These are phyloP conservation scores for Acinonyx jubatus DNA, from an alignment of 2,113 vertebrate genomes.

Conservation along the genomic window DNA sequence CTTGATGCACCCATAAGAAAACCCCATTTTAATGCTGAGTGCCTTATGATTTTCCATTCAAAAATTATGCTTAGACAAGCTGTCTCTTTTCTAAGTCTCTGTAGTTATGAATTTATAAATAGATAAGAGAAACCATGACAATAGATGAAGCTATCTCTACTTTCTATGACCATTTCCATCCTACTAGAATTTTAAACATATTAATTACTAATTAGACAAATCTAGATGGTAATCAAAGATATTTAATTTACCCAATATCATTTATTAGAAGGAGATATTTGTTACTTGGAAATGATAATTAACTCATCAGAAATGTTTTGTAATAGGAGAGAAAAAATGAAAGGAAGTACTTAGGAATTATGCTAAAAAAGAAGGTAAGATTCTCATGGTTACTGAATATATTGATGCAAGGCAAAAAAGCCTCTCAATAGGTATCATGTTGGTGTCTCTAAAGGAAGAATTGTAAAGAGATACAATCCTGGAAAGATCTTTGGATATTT, in stretches of 20 bases:
- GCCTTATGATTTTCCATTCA: background rate
- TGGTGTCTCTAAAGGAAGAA: background rate
- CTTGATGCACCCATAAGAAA: background rate
- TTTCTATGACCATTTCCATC: conserved; percentile 55
- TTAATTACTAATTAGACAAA: conserved; percentile 69
- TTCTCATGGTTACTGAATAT: background rate
- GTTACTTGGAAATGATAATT: conserved; percentile 72
- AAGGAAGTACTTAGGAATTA: conserved; percentile 13
- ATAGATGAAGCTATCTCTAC: background rate
- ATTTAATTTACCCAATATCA: conserved; percentile 61
- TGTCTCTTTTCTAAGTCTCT: background rate
- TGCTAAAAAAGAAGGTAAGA: background rate
- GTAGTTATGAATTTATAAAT: conserved; percentile 11
- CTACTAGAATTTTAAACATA: conserved; percentile 64
- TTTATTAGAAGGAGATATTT: conserved; percentile 46
- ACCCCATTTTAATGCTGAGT: background rate
- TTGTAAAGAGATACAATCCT: background rate
- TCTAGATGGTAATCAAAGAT: conserved; percentile 57
- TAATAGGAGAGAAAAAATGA: background rate
- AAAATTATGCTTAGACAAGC: background rate
- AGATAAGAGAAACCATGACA: background rate
- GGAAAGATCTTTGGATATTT: conserved; percentile 3
- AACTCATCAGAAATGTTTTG: conserved; percentile 62
- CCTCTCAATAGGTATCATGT: background rate
- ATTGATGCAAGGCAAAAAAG: background rate